Percentiles rank a stretch among this genome's conserved stretches.
These are phyloP conservation scores for Crepidodera aurea DNA, from an alignment of 2,888 invertebrate species.

Conservation along the genomic window DNA sequence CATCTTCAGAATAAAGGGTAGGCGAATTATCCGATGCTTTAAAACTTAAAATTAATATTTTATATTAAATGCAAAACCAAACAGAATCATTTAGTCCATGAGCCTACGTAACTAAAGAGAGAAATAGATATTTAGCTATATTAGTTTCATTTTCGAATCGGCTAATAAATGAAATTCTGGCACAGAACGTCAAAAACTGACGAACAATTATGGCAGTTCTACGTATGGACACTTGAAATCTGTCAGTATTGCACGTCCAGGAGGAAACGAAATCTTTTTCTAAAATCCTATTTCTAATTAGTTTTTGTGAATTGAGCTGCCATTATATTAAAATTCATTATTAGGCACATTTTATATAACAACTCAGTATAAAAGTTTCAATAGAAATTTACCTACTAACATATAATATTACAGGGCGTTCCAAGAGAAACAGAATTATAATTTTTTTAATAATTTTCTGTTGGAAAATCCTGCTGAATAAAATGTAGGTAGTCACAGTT, in stretches of 20 bases:
- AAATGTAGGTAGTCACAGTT: no score
- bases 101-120: not conserved
- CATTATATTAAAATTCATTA: constrained; percentile 40
- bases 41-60: constrained; percentile 27
- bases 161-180: not conserved
- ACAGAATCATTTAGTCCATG: constrained; percentile 24
- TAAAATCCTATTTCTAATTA: constrained; percentile 38
- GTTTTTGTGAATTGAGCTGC: constrained; percentile 40
- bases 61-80: constrained; percentile 40
- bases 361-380: constrained; percentile 35
- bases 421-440: not conserved
- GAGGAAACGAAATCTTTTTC: constrained; percentile 28
- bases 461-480: no score
- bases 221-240: not conserved
- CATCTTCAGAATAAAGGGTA: constrained; percentile 28
- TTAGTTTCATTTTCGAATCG: no score
- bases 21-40: constrained; percentile 21
- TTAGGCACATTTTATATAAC: constrained; percentile 47
- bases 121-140: no score
- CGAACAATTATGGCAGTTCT: constrained; percentile 17
- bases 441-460: not conserved
- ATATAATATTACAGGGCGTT: not conserved
- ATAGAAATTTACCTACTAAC: constrained; percentile 15
- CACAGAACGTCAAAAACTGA: constrained; percentile 3
- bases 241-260: constrained; percentile 9